These are phyloP conservation scores for Hozukius guyotensis DNA, from an alignment of 2,797 vertebrate species.

Conservation along the genomic window DNA sequence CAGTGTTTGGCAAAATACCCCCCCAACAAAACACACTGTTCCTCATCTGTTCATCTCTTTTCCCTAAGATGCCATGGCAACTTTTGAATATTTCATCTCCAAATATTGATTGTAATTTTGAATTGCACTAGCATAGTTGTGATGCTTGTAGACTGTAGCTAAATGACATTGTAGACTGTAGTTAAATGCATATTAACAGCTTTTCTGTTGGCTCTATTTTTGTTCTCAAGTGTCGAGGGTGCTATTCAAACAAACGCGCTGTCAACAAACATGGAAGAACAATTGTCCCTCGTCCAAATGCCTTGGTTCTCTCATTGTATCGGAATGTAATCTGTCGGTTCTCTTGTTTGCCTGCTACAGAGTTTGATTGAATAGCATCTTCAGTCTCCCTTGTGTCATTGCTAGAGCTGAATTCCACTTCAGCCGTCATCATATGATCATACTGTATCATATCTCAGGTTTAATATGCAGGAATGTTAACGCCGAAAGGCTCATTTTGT, in stretches of 20 bases:
- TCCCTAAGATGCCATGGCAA: slow-evolving; percentile 83
- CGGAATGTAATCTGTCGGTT: slow-evolving; percentile 51
- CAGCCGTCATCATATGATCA: slow-evolving; percentile 66
- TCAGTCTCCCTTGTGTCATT: slow-evolving; percentile 77
- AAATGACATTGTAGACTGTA: slow-evolving; percentile 70
- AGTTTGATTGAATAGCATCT: slow-evolving; percentile 79
- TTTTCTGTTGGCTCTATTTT: slow-evolving; percentile 76
- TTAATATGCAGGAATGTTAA: slow-evolving; percentile 69
- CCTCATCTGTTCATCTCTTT: slow-evolving; percentile 47
- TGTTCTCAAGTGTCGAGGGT: slow-evolving; percentile 69
- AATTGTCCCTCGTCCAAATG: slow-evolving; percentile 56
- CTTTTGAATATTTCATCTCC: slow-evolving; percentile 79
- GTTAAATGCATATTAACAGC: slow-evolving; percentile 75
- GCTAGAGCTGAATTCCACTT: slow-evolving; percentile 72
- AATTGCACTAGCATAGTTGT: slow-evolving; percentile 74
- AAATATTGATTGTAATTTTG: slow-evolving; percentile 74
- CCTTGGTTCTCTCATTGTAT: slow-evolving; percentile 29
- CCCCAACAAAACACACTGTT: slow-evolving; percentile 54
- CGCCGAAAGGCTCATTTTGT: slow-evolving; percentile 48
- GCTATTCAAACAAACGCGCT: slow-evolving; percentile 76
- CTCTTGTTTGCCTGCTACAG: slow-evolving; percentile 62
- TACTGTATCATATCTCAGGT: slow-evolving; percentile 58
- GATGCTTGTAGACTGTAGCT: slow-evolving; percentile 81
- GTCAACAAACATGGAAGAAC: slow-evolving; percentile 67
- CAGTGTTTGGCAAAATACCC: slow-evolving; percentile 62